Conservation (phyloP, 1,140 invertebrate genomes). For the Sitodiplosis mosellana region DNA sequence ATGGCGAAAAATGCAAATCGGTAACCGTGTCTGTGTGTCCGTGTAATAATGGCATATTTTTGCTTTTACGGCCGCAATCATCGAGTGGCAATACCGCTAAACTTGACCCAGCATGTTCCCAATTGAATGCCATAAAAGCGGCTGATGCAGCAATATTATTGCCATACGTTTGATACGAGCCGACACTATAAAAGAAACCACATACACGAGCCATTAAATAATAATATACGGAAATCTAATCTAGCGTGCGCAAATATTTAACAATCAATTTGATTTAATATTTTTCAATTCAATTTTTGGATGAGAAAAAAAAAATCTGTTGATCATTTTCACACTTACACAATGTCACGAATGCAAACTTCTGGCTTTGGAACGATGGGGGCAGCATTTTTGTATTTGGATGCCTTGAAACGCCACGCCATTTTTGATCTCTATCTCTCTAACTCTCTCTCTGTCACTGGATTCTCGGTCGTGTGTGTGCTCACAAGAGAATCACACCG, state of each 20-base stretch:
- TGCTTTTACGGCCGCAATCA: conserved; percentile 69
- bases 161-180: conserved; percentile 79
- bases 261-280: not conserved
- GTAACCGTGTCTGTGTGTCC: conserved; percentile 77
- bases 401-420: conserved; percentile 91
- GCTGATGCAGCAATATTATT: conserved; percentile 86
- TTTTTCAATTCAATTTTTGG: not conserved
- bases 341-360: conserved; percentile 70
- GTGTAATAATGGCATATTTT: conserved; percentile 65
- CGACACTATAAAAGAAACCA: conserved; percentile 37
- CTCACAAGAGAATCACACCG: no score
- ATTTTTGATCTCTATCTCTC: conserved; percentile 28
- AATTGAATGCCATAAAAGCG: conserved; percentile 84
- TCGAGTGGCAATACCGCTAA: conserved; percentile 69
- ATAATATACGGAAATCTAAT: not conserved
- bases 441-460: no score
- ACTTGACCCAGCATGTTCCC: conserved; percentile 70
- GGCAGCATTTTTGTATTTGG: conserved; percentile 92
- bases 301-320: no score
- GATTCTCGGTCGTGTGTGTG: no score
- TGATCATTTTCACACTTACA: no score
- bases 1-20: conserved; percentile 89
- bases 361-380: conserved; percentile 84
- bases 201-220: no score
- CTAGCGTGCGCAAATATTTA: not conserved